Base-by-base conservation (phyloP, 2,888 invertebrate genomes). In the Dryobota labecula region DNA sequence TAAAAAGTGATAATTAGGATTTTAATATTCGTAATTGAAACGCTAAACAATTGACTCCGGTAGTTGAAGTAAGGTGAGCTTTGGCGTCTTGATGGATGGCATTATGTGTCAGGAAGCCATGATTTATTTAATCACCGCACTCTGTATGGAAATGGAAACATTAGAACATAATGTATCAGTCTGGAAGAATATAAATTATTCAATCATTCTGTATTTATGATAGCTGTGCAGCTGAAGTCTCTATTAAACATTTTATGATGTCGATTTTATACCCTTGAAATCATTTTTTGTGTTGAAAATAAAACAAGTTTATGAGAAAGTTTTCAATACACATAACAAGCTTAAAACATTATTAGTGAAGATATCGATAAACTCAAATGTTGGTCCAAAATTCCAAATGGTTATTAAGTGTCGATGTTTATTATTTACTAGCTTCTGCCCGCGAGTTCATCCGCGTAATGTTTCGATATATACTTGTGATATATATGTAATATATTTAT, bases 61-160 rank as follows among this genome's bases (percentile, higher is more conserved):
- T 53, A 61, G 60, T 62, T 70, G 27, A 57, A 24, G 36, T 58
- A 71, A 62, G 61, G 38, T 54, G 47, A 68, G 68, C 67, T 65
- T 81, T 57, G 45, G 54, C 24, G 54, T 51, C 41, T 62, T 78
- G 66, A 82, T 81, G 68, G 57, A 82, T 57, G 49, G 78, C 36
- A 65, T 82, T 70, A 76, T 63, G 58, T 78, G 78, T 65, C 72
- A 61, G 36, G 58, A 27, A 70, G 47, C 51, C 68, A 71, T 68
- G 66, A 78, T 82, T 70, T 78, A 68, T 73, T 78, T 73, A 64
- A 73, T 68, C 45, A 64, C 57, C 68, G 24, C 56, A 53, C 68
- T 72, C 60, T 69, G 47, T 60, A 71, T 76, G 53, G 45, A 66
- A 72, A 76, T 80, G 45, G 68, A 70, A 47, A 76, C 71, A 69